These are phyloP conservation scores for Holacanthella duospinosa DNA, from an alignment of 2,888 invertebrate species.

Conservation along the genomic window DNA sequence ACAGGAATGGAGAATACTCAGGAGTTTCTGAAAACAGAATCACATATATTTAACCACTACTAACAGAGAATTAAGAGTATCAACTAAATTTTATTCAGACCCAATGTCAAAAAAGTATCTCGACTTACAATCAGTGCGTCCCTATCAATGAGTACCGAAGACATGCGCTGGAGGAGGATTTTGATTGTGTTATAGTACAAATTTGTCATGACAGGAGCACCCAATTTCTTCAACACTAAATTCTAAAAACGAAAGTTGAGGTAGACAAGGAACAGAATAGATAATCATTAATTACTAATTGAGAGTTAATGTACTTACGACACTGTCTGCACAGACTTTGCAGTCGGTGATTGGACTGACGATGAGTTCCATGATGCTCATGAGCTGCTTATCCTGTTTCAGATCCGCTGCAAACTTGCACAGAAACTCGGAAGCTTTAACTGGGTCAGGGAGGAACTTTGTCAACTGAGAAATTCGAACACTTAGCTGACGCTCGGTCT, in stretches of 20 bases:
- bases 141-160: slow-evolving; percentile 91
- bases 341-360: slow-evolving; percentile 83
- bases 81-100: too few species aligned
- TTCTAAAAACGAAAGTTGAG: slow-evolving; percentile 47
- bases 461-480: slow-evolving; percentile 49
- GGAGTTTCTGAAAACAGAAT: slow-evolving; percentile 43
- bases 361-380: slow-evolving; percentile 70
- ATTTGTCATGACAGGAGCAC: slow-evolving; percentile 89
- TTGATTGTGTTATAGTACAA: slow-evolving; percentile 92
- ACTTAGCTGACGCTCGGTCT: slow-evolving; percentile 59
- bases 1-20: slow-evolving; percentile 58
- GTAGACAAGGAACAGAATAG: neutral
- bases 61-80: neutral
- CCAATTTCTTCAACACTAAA: slow-evolving; percentile 78
- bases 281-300: neutral
- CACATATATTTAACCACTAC: slow-evolving; percentile 2
- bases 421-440: slow-evolving; percentile 79
- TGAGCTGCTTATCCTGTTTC: slow-evolving; percentile 55
- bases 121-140: slow-evolving; percentile 61
- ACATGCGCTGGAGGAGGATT: slow-evolving; percentile 84
- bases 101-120: neutral
- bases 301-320: slow-evolving; percentile 45
- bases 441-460: slow-evolving; percentile 80
- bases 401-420: slow-evolving; percentile 70
- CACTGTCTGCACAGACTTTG: slow-evolving; percentile 73